Evolutionary conservation across 2,113 vertebrate genomes (phyloP).

Genomic region (Lagopus leucura): DNA sequence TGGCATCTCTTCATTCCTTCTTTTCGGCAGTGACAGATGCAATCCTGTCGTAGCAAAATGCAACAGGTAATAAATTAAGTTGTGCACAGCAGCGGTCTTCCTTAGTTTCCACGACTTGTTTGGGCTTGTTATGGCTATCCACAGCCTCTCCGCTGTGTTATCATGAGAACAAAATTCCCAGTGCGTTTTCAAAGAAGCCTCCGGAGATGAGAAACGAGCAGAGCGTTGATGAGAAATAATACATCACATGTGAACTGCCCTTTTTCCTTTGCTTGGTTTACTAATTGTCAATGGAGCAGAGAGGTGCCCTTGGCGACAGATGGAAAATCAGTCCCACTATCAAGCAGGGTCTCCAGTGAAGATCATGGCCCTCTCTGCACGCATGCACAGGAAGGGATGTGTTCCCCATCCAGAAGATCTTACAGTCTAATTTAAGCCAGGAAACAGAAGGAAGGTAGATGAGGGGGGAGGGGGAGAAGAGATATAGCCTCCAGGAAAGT

Average conservation of each 20-base stretch:
- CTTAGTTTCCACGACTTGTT: background rate
- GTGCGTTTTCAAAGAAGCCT: background rate
- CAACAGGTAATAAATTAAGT: conserved; percentile 34
- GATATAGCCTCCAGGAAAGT: conserved; percentile 65
- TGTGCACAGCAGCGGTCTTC: background rate
- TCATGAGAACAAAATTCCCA: background rate
- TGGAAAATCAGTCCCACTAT: conserved; percentile 36
- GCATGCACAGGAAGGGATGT: conserved; percentile 41
- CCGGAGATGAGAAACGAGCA: background rate
- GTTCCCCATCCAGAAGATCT: conserved; percentile 9
- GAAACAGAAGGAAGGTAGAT: conserved; percentile 66
- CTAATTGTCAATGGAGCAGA: background rate
- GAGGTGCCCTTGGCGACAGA: conserved; percentile 42
- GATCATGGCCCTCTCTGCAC: conserved; percentile 40
- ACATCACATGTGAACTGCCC: background rate
- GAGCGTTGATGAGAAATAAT: background rate
- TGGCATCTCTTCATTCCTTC: conserved; percentile 7
- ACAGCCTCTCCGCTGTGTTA: background rate
- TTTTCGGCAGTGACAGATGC: background rate
- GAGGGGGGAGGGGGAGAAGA: background rate
- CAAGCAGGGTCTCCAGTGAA: background rate
- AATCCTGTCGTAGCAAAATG: conserved; percentile 17
- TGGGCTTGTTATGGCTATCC: background rate
- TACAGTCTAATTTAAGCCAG: conserved; percentile 46
- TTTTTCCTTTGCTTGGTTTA: conserved; percentile 14